phyloP scores from a whole-genome alignment of 2,888 invertebrate species.

The Oscheius sp. region DNA sequence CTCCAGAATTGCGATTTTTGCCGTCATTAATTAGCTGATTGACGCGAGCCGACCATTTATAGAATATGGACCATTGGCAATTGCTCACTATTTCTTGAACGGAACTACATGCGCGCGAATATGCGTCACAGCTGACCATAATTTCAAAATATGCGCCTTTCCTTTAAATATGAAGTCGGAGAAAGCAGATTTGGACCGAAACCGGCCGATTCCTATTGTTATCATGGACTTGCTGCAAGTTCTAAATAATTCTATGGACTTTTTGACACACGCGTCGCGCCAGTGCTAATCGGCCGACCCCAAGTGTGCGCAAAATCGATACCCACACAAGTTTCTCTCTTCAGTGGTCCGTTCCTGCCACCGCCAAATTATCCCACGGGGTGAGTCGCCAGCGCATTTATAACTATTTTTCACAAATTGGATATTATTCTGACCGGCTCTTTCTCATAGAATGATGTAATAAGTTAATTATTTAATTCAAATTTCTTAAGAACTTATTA shows the following conservation, averaged over 20 bases:
- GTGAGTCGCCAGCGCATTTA: no score
- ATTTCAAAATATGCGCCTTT: no score
- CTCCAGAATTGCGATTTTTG: no score
- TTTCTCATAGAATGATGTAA: background rate
- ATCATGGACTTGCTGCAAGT: background rate
- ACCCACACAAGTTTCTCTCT: slow-evolving; percentile 20
- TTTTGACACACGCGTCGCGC: slow-evolving; percentile 15
- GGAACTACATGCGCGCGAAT: no score
- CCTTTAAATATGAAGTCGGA: no score
- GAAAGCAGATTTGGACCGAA: no score
- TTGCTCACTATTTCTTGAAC: no score
- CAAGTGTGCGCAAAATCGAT: slow-evolving; percentile 26
- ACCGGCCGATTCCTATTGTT: background rate
- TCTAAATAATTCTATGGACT: background rate
- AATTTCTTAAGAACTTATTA: background rate
- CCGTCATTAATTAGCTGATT: no score
- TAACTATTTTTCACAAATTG: background rate
- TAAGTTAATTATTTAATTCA: background rate
- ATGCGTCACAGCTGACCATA: no score
- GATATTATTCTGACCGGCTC: background rate
- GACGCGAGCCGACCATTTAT: no score
- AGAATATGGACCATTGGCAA: no score
- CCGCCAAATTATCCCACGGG: background rate
- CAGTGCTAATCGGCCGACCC: slow-evolving; percentile 22
- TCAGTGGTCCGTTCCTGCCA: background rate